phyloP scores from a whole-genome alignment of 2,888 invertebrate species.

The Epinotia bilunana region DNA sequence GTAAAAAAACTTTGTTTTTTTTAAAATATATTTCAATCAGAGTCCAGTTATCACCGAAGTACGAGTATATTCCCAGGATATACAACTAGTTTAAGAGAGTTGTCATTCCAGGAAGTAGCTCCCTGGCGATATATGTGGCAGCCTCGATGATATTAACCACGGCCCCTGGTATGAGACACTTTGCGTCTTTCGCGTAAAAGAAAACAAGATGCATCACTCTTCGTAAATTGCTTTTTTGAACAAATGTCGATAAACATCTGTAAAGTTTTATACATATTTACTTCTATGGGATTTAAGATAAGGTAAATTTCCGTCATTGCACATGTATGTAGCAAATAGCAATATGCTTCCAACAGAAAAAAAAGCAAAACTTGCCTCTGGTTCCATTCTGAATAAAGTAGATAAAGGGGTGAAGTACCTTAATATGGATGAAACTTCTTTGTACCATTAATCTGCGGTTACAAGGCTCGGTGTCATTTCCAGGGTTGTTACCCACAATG shows the following conservation, averaged over 20 bases:
- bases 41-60: not conserved
- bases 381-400: constrained; percentile 8
- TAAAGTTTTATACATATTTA: no score
- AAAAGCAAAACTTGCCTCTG: not conserved
- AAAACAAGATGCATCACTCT: no score
- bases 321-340: not conserved
- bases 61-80: not conserved
- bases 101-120: no score
- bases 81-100: not conserved
- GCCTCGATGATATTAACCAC: no score
- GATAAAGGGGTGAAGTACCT: not conserved
- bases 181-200: no score
- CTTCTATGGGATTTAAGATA: no score
- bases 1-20: constrained; percentile 16
- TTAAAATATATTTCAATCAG: not conserved
- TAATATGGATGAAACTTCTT: constrained; percentile 3
- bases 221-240: no score
- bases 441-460: constrained; percentile 23
- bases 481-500: constrained; percentile 6
- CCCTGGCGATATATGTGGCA: no score
- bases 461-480: constrained; percentile 5
- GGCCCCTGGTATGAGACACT: no score
- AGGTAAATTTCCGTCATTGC: no score
- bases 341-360: not conserved
- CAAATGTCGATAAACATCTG: no score